phyloP scores from a whole-genome alignment of 2,888 invertebrate species.

The Athalia cordata region DNA sequence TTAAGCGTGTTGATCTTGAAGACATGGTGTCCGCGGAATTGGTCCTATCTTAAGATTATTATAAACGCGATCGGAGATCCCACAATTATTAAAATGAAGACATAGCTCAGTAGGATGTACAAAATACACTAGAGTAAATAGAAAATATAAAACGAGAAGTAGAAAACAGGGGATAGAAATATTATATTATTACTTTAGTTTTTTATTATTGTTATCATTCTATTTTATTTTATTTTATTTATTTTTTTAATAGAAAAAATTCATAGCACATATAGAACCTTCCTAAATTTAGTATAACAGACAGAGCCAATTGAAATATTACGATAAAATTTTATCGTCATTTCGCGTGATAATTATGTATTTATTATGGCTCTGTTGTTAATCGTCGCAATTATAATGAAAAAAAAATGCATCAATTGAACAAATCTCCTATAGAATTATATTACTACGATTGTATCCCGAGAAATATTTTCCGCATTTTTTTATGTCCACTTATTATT shows the following conservation, averaged over 20 bases:
- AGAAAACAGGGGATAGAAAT: conserved; percentile 20
- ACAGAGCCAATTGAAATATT: not conserved
- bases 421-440: conserved; percentile 21
- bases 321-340: not conserved
- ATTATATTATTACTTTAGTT: too few relatives aligned
- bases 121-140: conserved; percentile 15
- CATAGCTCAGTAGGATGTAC: not conserved
- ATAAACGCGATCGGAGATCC: conserved; percentile 2
- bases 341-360: not conserved
- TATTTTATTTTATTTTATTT: too few relatives aligned
- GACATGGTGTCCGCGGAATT: conserved; percentile 38
- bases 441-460: conserved; percentile 33
- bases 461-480: conserved; percentile 7
- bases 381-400: conserved; percentile 5
- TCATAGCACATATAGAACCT: too few relatives aligned
- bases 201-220: too few relatives aligned
- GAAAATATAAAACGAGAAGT: conserved; percentile 3
- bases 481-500: not conserved
- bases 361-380: not conserved
- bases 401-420: not conserved
- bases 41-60: conserved; percentile 39
- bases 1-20: conserved; percentile 42
- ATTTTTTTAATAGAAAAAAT: too few relatives aligned
- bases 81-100: conserved; percentile 1
- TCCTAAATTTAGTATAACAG: too few relatives aligned